Evolutionary conservation across 2,888 invertebrate species (phyloP).

Genomic region (Amitus sp.): DNA sequence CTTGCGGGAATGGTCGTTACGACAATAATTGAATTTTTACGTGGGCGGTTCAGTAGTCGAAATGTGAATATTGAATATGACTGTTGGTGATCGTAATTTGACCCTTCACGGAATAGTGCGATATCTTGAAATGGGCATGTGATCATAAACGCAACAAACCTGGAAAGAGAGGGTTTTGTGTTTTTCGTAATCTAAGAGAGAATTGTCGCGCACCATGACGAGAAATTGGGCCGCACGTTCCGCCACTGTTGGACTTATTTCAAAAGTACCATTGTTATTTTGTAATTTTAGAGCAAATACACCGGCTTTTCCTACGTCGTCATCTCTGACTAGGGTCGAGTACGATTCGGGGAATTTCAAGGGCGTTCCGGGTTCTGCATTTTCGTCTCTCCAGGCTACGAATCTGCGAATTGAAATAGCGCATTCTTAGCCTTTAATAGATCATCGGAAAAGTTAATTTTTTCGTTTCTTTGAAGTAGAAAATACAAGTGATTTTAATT

Average conservation of each 20-base stretch:
- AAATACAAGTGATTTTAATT: neutral
- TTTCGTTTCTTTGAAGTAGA: too few relatives aligned
- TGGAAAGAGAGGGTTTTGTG: constrained; percentile 79
- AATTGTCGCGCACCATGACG: constrained; percentile 84
- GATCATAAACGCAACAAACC: constrained; percentile 63
- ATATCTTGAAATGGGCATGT: too few relatives aligned
- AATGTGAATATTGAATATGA: too few relatives aligned
- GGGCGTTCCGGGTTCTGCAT: constrained; percentile 82
- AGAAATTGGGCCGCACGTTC: constrained; percentile 83
- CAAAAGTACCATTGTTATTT: constrained; percentile 89
- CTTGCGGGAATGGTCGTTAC: too few relatives aligned
- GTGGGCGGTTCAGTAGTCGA: too few relatives aligned
- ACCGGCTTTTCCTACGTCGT: constrained; percentile 84
- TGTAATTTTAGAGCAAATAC: constrained; percentile 81
- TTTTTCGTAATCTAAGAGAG: constrained; percentile 85
- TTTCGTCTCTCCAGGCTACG: constrained; percentile 81
- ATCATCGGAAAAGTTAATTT: too few relatives aligned
- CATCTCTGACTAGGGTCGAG: constrained; percentile 78
- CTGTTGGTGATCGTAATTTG: too few relatives aligned
- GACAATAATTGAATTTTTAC: too few relatives aligned
- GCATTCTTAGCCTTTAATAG: too few relatives aligned
- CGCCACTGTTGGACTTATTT: constrained; percentile 84
- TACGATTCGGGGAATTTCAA: constrained; percentile 78
- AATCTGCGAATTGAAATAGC: constrained; percentile 70
- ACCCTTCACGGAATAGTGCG: too few relatives aligned